These are phyloP conservation scores for Gibbula magus DNA, from an alignment of 2,888 invertebrate species.

Conservation along the genomic window DNA sequence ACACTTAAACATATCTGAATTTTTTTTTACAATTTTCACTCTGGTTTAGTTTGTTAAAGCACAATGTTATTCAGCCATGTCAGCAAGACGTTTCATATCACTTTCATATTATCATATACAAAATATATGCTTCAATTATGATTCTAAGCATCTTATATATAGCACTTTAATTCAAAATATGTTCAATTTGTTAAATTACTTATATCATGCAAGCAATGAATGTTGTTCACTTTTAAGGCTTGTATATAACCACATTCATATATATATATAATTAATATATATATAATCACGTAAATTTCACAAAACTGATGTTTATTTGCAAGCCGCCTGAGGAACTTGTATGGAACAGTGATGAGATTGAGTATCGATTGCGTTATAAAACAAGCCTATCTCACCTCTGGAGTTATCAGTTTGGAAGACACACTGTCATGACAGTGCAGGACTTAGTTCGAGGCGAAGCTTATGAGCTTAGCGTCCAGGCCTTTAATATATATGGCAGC, in stretches of 20 bases:
- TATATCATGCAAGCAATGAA: background rate
- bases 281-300: background rate
- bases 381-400: conserved; percentile 35
- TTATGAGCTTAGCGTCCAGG: conserved; percentile 93
- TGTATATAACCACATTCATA: too few relatives aligned
- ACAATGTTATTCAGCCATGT: too few relatives aligned
- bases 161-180: background rate
- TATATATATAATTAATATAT: background rate
- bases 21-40: too few relatives aligned
- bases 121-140: background rate
- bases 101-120: too few relatives aligned
- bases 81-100: too few relatives aligned
- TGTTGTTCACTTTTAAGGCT: too few relatives aligned
- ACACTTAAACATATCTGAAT: too few relatives aligned
- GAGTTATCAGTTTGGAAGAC: conserved; percentile 34
- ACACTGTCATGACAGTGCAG: conserved; percentile 16
- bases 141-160: too few relatives aligned
- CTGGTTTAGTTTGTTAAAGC: too few relatives aligned
- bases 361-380: conserved; percentile 44
- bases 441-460: conserved; percentile 45
- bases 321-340: conserved; percentile 43
- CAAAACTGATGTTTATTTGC: background rate
- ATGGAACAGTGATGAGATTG: conserved; percentile 53
- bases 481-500: conserved; percentile 95
- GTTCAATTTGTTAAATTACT: background rate